Conservation (phyloP, 1,140 invertebrate species). For the Halictus rubicundus region DNA sequence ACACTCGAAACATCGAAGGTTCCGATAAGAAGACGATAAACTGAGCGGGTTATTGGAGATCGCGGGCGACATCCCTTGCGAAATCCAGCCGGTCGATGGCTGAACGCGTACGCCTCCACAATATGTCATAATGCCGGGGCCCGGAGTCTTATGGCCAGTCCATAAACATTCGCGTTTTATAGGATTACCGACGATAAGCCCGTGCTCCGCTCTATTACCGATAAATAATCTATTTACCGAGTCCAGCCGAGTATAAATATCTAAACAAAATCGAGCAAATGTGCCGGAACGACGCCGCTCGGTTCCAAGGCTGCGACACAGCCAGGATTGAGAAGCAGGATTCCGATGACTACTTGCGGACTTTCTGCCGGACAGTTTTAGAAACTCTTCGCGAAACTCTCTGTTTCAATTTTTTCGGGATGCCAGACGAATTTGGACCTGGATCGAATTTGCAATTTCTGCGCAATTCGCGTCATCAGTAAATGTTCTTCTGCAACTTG, state of each 20-base stretch:
- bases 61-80: background rate
- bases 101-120: background rate
- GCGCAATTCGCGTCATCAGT: no score
- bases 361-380: background rate
- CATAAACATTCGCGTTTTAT: conserved; percentile 40
- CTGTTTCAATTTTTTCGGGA: no score
- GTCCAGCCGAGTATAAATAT: background rate
- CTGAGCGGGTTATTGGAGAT: background rate
- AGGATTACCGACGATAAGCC: conserved; percentile 39
- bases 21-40: conserved; percentile 10
- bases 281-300: background rate
- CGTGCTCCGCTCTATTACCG: background rate
- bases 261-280: conserved; percentile 18
- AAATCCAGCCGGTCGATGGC: background rate
- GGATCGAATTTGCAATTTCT: no score
- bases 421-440: no score
- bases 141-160: conserved; percentile 8
- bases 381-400: no score
- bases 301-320: background rate
- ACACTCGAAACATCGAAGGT: background rate
- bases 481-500: no score
- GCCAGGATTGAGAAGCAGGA: conserved; percentile 5
- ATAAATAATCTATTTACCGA: conserved; percentile 9
- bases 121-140: background rate
- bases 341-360: background rate